Evolutionary conservation across 2,797 vertebrate species (phyloP).

Genomic region (Sarcoramphus papa): DNA sequence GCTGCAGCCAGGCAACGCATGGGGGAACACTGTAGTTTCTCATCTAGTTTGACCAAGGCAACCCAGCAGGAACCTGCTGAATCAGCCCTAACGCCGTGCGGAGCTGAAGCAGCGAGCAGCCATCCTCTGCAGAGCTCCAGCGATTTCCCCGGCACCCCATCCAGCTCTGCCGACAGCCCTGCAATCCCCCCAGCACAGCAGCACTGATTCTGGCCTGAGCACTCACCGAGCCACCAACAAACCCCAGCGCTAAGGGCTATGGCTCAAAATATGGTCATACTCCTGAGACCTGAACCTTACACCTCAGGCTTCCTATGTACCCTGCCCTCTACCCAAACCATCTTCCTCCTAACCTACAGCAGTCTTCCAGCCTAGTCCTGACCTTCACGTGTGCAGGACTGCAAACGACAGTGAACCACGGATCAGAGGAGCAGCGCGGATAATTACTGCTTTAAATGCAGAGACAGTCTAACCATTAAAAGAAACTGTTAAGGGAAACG

Average conservation of each 20-base stretch:
- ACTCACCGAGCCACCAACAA: neutral
- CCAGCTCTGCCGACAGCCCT: neutral
- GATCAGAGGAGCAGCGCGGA: neutral
- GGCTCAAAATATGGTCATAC: neutral
- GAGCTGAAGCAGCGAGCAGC: neutral
- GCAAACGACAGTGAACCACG: neutral
- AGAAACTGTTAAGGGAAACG: neutral
- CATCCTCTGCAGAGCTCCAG: neutral
- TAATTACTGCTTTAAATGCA: neutral
- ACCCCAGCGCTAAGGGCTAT: neutral
- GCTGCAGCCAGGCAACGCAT: neutral
- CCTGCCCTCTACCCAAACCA: neutral
- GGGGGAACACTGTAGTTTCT: neutral
- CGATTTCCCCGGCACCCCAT: accelerated
- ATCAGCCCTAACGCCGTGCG: neutral
- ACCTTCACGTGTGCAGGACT: accelerated
- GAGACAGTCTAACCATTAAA: neutral
- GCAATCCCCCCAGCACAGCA: neutral
- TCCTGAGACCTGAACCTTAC: neutral
- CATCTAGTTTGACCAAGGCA: neutral
- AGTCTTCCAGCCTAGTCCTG: neutral
- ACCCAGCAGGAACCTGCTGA: neutral
- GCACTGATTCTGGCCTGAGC: neutral
- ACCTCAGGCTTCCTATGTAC: accelerated
- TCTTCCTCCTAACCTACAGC: neutral